phyloP scores from a whole-genome alignment of 2,888 invertebrate species.

The Zygogramma bicolorata region DNA sequence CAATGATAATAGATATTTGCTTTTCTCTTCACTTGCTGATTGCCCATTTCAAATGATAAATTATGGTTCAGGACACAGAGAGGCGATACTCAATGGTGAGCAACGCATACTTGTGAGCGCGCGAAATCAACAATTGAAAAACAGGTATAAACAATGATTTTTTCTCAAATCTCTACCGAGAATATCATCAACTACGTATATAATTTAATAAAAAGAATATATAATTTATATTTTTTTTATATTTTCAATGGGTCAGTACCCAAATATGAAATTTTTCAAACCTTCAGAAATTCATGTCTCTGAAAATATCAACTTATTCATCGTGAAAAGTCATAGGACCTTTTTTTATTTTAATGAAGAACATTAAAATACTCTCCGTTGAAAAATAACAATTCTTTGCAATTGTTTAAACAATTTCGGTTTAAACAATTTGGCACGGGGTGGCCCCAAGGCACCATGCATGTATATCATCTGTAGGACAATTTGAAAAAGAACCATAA shows the following conservation, averaged over 20 bases:
- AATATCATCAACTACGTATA: too few species aligned
- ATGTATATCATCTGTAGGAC: background rate
- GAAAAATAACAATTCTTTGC: background rate
- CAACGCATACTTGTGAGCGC: too few species aligned
- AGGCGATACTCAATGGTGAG: too few species aligned
- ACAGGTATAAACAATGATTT: too few species aligned
- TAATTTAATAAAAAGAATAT: background rate
- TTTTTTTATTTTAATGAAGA: background rate
- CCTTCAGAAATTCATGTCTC: background rate
- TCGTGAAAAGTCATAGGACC: background rate
- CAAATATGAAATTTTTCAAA: background rate
- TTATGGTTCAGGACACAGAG: too few species aligned
- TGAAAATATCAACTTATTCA: background rate
- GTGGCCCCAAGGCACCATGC: background rate
- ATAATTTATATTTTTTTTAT: background rate
- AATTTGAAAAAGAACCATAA: background rate
- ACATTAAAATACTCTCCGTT: background rate
- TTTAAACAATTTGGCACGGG: conserved; percentile 6
- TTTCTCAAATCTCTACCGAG: too few species aligned
- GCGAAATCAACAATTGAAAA: too few species aligned
- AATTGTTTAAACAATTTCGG: conserved; percentile 6
- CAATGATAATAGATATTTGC: too few species aligned
- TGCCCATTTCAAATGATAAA: too few species aligned
- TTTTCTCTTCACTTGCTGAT: too few species aligned
- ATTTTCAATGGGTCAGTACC: background rate